Evolutionary conservation across 1,140 invertebrate genomes (phyloP), one percentile per base, ranked within the genome.

Genomic region (Pogonognathellus flavescens): DNA sequence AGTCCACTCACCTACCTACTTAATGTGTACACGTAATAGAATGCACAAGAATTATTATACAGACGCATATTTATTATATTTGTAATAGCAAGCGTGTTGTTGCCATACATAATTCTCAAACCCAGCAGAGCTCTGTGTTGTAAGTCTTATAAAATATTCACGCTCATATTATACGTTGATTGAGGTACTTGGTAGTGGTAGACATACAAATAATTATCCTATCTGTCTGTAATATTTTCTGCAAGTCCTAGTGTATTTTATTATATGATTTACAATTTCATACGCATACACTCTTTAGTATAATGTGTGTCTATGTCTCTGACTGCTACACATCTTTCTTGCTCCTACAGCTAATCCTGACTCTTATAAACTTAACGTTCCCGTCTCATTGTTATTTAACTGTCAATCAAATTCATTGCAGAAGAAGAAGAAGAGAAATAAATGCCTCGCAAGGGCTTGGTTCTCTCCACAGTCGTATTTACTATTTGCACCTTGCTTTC

Each of bases 351-450:
- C 31, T 41, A 41, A 41, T 41, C 31, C 20, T 14, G 14, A 55
- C 53, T 70, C n/a, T 41, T 52, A 52, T 80, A 80, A 80, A 49
- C 76, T 16, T 66, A 25, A 66, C 18, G 25, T 25, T 14, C 13
- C 62, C 62, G 57, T 50, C 20, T 60, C 53, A 84, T 85, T 85
- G 70, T 85, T 80, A 85, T 80, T 85, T 85, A 70, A 80, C 84
- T 85, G 84, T 85, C 84, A 85, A 85, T 85, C 84, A 85, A 60
- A 80, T 52, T n/a, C 10, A 22, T 18, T 70, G 11, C 31, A 41
- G 31, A 41, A 41, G 31, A 41, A 41, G 2, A 41, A 81, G 31
- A 81, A 25, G 80, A 41, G 31, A 41, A 50, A 81, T 81, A 57
- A 57, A 57, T 81, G 52, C 50, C 50, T 16, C 3, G n/a, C n/a